phyloP scores from a whole-genome alignment of 2,888 invertebrate genomes.

The Nomada hirtipes region DNA sequence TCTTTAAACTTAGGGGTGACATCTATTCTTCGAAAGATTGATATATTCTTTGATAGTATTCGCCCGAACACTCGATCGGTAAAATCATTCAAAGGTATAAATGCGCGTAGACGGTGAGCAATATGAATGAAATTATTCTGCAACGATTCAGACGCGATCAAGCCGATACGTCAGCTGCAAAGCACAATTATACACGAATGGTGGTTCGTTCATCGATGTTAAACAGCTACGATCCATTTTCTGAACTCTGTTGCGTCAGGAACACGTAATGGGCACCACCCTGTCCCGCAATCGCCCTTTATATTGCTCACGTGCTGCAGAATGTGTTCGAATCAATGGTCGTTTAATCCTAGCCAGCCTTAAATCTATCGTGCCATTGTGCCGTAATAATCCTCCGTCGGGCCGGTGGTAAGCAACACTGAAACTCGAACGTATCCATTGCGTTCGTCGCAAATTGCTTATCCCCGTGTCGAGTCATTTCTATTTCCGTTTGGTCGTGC shows the following conservation, averaged over 20 bases:
- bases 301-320: conserved; percentile 41
- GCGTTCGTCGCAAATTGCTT: not conserved
- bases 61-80: too few relatives aligned
- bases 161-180: not conserved
- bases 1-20: too few relatives aligned
- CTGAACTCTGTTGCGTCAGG: conserved; percentile 14
- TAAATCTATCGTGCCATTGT: conserved; percentile 45
- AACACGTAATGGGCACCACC: conserved; percentile 21
- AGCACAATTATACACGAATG: not conserved
- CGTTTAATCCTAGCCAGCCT: conserved; percentile 36
- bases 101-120: not conserved
- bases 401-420: conserved; percentile 16
- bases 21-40: too few relatives aligned
- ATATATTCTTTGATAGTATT: too few relatives aligned
- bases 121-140: conserved; percentile 15
- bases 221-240: conserved; percentile 21
- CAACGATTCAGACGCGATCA: not conserved
- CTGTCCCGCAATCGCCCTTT: conserved; percentile 30
- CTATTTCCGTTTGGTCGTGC: not conserved
- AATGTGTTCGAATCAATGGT: conserved; percentile 38
- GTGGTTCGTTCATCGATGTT: conserved; percentile 9
- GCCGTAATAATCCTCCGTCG: conserved; percentile 32
- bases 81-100: not conserved
- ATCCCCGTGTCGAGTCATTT: not conserved
- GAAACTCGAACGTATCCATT: conserved; percentile 13